These are phyloP conservation scores for Myocastor coypus DNA, from an alignment of 2,113 vertebrate species.

Conservation along the genomic window DNA sequence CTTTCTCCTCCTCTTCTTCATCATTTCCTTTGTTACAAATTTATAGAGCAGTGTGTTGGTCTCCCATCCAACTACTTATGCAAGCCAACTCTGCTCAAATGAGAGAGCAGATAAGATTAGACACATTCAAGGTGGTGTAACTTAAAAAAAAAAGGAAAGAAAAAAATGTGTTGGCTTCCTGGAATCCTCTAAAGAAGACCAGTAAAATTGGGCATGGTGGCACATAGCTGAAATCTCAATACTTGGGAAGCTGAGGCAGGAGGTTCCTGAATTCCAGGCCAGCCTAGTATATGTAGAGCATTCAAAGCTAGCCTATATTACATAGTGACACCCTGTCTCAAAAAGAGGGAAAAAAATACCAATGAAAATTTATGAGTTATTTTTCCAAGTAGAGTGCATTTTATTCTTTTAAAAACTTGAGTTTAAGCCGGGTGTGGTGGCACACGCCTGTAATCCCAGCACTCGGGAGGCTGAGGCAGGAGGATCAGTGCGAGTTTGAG, in stretches of 20 bases:
- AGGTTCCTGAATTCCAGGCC: background rate
- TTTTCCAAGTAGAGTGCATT: background rate
- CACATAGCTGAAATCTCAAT: background rate
- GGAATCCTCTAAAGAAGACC: background rate
- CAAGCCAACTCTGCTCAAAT: background rate
- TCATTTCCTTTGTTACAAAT: conserved; percentile 17
- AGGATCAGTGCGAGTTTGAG: too few species aligned
- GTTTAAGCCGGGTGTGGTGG: too few species aligned
- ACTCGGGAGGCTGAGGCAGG: too few species aligned
- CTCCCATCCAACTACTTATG: background rate
- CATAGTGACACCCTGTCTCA: background rate
- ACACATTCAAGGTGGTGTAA: background rate
- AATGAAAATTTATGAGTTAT: background rate
- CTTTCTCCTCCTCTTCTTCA: too few species aligned
- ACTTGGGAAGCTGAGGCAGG: background rate
- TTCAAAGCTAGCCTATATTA: background rate
- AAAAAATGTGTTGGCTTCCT: background rate
- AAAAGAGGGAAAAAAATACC: background rate
- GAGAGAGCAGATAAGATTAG: background rate
- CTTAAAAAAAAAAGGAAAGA: background rate
- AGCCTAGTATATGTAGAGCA: background rate
- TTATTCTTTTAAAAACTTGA: conserved; percentile 57
- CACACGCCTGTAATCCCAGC: too few species aligned
- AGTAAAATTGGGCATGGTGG: background rate
- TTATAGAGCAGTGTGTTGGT: conserved; percentile 20